Evolutionary conservation across 2,888 invertebrate species (phyloP).

Genomic region (Chaitophorus viminalis): DNA sequence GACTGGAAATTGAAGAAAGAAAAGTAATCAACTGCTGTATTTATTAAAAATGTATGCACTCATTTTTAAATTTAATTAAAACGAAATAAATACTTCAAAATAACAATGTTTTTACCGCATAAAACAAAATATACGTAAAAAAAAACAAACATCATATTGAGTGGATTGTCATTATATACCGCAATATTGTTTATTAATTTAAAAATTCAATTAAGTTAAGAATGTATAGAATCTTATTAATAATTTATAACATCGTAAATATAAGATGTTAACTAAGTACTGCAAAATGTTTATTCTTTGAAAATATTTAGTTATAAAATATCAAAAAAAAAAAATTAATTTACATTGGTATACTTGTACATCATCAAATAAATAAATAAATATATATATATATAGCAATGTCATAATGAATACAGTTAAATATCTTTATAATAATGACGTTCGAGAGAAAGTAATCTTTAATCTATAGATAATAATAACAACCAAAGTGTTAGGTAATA

Average conservation of each 20-base stretch:
- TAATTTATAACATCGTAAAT: background rate
- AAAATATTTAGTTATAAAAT: background rate
- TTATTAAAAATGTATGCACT: slow-evolving; percentile 32
- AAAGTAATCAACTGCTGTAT: slow-evolving; percentile 37
- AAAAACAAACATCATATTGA: background rate
- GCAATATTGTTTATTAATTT: background rate
- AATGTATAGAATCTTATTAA: background rate
- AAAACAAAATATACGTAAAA: background rate
- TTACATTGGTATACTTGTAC: no score
- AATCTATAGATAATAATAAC: no score
- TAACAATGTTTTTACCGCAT: background rate
- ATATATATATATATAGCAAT: no score
- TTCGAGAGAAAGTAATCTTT: no score
- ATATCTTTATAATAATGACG: no score
- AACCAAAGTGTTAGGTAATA: no score
- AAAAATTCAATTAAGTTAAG: background rate
- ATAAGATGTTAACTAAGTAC: no score
- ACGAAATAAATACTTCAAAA: background rate
- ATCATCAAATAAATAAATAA: no score
- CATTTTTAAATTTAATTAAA: slow-evolving; percentile 29
- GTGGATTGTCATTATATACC: background rate
- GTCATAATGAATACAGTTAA: no score
- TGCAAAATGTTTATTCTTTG: background rate
- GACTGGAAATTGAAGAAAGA: slow-evolving; percentile 22
- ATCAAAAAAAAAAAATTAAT: no score